Percentiles rank a stretch among this genome's conserved stretches.
Conservation (phyloP, 2,113 vertebrate genomes). For the Phainopepla nitens region DNA sequence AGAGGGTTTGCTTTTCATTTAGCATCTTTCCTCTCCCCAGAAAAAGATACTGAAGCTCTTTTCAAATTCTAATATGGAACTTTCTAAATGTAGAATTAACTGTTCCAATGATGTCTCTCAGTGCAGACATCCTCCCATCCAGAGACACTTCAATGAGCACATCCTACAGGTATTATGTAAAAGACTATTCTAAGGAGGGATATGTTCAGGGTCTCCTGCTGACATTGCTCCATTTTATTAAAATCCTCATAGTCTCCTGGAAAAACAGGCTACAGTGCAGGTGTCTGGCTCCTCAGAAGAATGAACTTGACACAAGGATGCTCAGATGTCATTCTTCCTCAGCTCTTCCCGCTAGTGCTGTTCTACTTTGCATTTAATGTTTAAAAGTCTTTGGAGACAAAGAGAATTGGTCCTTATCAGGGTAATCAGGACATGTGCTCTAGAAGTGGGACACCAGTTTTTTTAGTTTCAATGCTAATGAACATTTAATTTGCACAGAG, state of each 20-base stretch:
- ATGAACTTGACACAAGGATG: not conserved
- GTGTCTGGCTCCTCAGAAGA: not conserved
- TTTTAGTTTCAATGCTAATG: not conserved
- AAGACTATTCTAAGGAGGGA: not conserved
- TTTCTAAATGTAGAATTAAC: not conserved
- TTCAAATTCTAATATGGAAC: not conserved
- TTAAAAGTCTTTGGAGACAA: conserved; percentile 8
- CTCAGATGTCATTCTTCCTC: not conserved
- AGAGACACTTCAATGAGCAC: not conserved
- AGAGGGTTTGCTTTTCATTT: not conserved
- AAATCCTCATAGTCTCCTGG: not conserved
- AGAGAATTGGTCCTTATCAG: not conserved
- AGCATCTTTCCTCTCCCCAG: not conserved
- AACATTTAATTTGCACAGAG: not conserved
- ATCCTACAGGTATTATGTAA: not conserved
- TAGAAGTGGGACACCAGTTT: not conserved
- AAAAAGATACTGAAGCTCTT: not conserved
- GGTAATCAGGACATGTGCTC: not conserved
- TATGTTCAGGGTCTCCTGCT: not conserved
- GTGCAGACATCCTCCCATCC: not conserved
- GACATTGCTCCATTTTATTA: conserved; percentile 20
- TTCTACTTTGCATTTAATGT: conserved; percentile 7
- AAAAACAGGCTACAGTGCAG: not conserved
- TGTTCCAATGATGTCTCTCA: not conserved
- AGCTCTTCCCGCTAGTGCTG: not conserved